Conservation (phyloP, 2,113 vertebrate species). For the Lepisosteus osseus region DNA sequence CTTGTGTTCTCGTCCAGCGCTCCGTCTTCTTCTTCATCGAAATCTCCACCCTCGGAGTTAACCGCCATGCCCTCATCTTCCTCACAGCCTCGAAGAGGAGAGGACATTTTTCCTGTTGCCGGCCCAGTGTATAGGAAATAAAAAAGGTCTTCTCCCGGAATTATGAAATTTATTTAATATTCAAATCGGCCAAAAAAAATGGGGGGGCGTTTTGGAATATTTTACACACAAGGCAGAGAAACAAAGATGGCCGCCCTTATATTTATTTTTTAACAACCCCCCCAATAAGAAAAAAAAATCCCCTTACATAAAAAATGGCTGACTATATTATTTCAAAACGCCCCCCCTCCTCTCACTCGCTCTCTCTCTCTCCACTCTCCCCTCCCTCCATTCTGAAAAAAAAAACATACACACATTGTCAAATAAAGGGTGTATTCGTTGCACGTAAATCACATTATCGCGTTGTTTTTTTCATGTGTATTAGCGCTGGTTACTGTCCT, state of each 20-base stretch:
- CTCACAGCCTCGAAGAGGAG: slow-evolving; percentile 82
- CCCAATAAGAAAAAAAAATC: slow-evolving; percentile 80
- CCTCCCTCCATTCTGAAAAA: slow-evolving; percentile 65
- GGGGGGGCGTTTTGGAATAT: slow-evolving; percentile 86
- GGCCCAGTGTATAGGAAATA: slow-evolving; percentile 61
- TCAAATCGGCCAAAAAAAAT: slow-evolving; percentile 78
- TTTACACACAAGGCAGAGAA: slow-evolving; percentile 86
- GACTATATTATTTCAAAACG: slow-evolving; percentile 87
- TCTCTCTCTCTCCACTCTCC: slow-evolving; percentile 37
- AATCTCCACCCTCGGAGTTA: slow-evolving; percentile 85
- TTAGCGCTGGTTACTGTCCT: slow-evolving; percentile 44
- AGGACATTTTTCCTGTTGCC: slow-evolving; percentile 80
- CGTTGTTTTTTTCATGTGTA: slow-evolving; percentile 44
- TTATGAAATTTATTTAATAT: slow-evolving; percentile 77
- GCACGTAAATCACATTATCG: slow-evolving; percentile 64
- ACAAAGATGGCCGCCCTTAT: slow-evolving; percentile 94
- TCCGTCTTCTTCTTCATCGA: slow-evolving; percentile 78
- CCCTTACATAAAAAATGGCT: slow-evolving; percentile 92
- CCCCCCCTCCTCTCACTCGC: slow-evolving; percentile 59
- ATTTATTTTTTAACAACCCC: slow-evolving; percentile 94
- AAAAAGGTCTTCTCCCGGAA: slow-evolving; percentile 60
- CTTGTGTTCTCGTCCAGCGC: slow-evolving; percentile 70
- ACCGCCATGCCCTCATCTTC: slow-evolving; percentile 87
- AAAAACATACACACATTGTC: slow-evolving; percentile 61
- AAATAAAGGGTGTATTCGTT: slow-evolving; percentile 52